Conservation (phyloP, 2,888 invertebrate genomes). For the Parnassius apollo region DNA sequence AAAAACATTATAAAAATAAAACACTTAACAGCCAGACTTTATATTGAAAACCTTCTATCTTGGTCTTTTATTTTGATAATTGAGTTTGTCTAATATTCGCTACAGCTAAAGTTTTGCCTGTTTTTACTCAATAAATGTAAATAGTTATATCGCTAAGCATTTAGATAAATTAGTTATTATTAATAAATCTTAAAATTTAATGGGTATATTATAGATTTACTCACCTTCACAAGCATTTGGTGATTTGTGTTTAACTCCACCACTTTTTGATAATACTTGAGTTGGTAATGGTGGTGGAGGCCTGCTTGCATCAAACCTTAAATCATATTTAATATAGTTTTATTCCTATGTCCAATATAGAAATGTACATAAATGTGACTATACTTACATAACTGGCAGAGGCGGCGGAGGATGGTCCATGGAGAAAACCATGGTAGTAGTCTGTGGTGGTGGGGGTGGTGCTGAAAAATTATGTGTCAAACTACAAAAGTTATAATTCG, state of each 20-base stretch:
- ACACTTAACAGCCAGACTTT: neutral
- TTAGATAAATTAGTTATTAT: constrained; percentile 4
- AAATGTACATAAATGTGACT: constrained; percentile 1
- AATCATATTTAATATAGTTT: neutral
- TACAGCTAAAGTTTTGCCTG: constrained; percentile 29
- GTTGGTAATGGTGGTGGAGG: constrained; percentile 56
- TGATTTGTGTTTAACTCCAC: constrained; percentile 40
- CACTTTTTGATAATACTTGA: constrained; percentile 33
- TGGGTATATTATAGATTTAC: constrained; percentile 6
- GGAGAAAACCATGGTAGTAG: constrained; percentile 27
- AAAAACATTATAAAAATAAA: neutral
- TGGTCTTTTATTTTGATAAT: too few relatives aligned
- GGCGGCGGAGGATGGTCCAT: constrained; percentile 36
- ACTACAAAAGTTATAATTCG: neutral
- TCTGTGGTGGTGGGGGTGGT: constrained; percentile 15
- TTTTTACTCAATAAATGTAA: constrained; percentile 9
- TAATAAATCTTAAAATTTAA: neutral
- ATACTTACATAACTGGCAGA: constrained; percentile 33
- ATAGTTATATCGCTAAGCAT: constrained; percentile 33
- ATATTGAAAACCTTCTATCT: too few relatives aligned
- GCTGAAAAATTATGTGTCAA: constrained; percentile 2
- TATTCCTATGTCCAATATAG: neutral
- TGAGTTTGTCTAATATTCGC: constrained; percentile 31
- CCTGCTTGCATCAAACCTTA: constrained; percentile 55
- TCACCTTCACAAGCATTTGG: constrained; percentile 44